Evolutionary conservation across 2,113 vertebrate species (phyloP), one percentile per base, ranked within the genome.

Genomic region (Gallinago jamesoni): DNA sequence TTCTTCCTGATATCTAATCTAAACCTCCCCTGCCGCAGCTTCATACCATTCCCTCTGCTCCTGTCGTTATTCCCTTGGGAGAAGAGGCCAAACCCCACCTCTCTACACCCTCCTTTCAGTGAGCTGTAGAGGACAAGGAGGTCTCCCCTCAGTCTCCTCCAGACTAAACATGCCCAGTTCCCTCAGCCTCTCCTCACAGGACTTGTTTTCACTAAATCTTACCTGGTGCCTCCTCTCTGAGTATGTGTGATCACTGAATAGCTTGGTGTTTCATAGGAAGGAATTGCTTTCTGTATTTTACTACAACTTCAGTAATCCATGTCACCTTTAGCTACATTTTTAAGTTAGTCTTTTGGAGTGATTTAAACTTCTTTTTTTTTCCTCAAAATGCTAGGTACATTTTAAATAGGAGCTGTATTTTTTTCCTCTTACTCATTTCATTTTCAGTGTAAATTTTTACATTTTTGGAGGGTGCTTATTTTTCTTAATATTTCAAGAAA

Each of bases 191-290:
- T 39, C 39, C 39, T 39, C 39, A 11, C 5, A 39, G 39, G 39
- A 39, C 39, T 39, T 11, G 39, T 39, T 39, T 11, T 39, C 57
- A 73, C 16, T n/a, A 52, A 35, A 39, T 27, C n/a, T 55, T 37
- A 52, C 5, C 7, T 67, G 31, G 41, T 47, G 5, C 23, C 9
- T 76, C 48, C 37, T 20, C 30, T 70, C 52, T 23, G 30, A 85
- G 53, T 7, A 25, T 14, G 52, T 0, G 0, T 3, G 13, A 50
- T 21, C 31, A 35, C 16, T 7, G 23, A 79, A 50, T 4, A 45
- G 37, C 25, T 10, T 37, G 6, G 4, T 39, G 15, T 60, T 86
- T 83, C 53, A 56, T 15, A 43, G 43, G 11, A 63, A 43, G 43
- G 9, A 63, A 59, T 3, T 57, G 4, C 18, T 60, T 83, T 64